Base-by-base conservation (phyloP, 1,140 invertebrate genomes). In the Orussus abietinus region DNA sequence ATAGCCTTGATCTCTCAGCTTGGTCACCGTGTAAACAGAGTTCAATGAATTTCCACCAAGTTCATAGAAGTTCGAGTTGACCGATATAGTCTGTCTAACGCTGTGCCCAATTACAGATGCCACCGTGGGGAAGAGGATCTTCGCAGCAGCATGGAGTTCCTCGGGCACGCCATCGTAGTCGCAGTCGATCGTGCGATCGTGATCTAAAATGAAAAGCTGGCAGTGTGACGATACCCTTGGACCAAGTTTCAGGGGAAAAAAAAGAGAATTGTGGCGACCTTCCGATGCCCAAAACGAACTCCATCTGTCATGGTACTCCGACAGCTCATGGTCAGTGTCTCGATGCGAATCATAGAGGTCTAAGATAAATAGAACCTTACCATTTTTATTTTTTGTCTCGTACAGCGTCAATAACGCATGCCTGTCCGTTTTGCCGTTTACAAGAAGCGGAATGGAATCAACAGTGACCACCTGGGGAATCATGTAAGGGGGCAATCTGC, bases 11-110 rank as follows among this genome's bases (percentile, higher is more conserved):
- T 90, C 84, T n/a, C 79, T 74, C 22, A 92, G 64, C 55, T 80
- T 78, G 0, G 85, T 85, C 3, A 92, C 85, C 0, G 86, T 89
- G 40, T 80, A 84, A 22, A 92, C 82, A 0, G 88, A 90, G 60
- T 92, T 92, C 1, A 93, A 72, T 0, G 89, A 92, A 59, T 92
- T 90, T 12, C 90, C 89, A 9, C 90, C 90, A 18, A 91, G 73
- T 42, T 89, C 80, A 57, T 88, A 92, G 63, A 91, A 93, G 51
- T 88, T 90, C 1, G 82, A 76, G 7, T 78, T 67, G 0, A 80
- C 45, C 1, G 77, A 77, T 0, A 89, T 57, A 1, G 72, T 69
- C 1, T 75, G 69, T 17, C 84, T 69, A 0, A 76, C 74, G 1
- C 79, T 75, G 13, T 77, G 66, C 5, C 82, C 82, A 17, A 90